A percentile compares a stretch with the other conserved stretches of the same genome.
phyloP scores from a whole-genome alignment of 2,797 vertebrate species.

The Hemitrygon akajei region DNA sequence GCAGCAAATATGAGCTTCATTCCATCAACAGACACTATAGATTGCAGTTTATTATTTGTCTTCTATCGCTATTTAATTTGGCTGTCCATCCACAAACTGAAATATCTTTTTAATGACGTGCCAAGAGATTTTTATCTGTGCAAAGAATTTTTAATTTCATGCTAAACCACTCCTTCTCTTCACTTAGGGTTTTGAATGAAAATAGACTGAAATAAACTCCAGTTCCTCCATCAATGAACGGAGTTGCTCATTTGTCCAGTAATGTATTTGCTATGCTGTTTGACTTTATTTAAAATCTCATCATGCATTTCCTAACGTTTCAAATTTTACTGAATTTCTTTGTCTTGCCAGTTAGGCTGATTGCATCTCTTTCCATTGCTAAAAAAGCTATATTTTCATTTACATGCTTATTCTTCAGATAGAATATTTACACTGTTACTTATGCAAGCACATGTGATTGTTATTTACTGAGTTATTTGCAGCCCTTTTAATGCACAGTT shows the following conservation, averaged over 20 bases:
- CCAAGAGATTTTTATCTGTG: conserved; percentile 24
- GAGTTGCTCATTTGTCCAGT: conserved; percentile 6
- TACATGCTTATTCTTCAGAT: not conserved
- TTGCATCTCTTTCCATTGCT: not conserved
- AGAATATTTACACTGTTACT: not conserved
- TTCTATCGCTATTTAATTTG: not conserved
- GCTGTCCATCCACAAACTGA: not conserved
- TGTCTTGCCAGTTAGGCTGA: not conserved
- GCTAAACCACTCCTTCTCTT: conserved; percentile 6
- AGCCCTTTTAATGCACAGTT: not conserved
- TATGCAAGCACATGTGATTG: not conserved
- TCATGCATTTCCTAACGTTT: not conserved
- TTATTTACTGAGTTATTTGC: not conserved
- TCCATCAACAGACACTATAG: not conserved
- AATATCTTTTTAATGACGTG: not conserved
- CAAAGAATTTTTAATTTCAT: conserved; percentile 13
- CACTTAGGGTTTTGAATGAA: not conserved
- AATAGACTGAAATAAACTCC: not conserved
- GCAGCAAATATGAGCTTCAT: not conserved
- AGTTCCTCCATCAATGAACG: not conserved
- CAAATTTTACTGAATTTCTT: not conserved
- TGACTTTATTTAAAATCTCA: not conserved
- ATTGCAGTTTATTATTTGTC: not conserved
- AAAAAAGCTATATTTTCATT: not conserved
- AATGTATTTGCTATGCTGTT: not conserved